phyloP scores from a whole-genome alignment of 1,140 invertebrate species.

The Drosophila kurseongensis region DNA sequence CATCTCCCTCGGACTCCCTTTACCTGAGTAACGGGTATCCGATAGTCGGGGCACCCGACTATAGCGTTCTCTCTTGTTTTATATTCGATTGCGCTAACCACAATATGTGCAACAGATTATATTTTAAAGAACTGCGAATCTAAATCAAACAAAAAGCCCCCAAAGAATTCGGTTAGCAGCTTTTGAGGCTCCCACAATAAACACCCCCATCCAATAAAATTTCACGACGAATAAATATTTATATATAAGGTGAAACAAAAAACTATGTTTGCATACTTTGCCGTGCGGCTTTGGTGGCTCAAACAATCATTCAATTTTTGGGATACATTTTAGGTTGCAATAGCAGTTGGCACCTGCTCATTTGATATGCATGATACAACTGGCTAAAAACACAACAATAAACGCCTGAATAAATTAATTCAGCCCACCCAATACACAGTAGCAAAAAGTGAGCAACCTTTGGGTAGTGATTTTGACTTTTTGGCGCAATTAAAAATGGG shows the following conservation, averaged over 20 bases:
- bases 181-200: constrained; percentile 4
- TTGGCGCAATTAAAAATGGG: constrained; percentile 68
- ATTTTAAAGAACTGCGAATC: not conserved
- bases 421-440: not conserved
- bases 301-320: constrained; percentile 33
- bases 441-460: constrained; percentile 30
- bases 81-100: no score
- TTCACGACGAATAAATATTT: constrained; percentile 14
- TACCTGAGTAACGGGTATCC: no score
- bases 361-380: constrained; percentile 69
- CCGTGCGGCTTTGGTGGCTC: constrained; percentile 2
- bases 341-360: constrained; percentile 34
- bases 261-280: constrained; percentile 11
- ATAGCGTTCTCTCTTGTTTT: no score
- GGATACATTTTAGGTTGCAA: constrained; percentile 15
- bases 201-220: not conserved
- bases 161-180: not conserved
- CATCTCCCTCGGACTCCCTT: no score
- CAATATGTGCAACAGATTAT: not conserved
- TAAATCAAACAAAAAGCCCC: not conserved
- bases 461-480: constrained; percentile 61
- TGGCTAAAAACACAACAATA: constrained; percentile 62
- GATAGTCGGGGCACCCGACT: no score
- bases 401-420: constrained; percentile 61
- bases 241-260: constrained; percentile 4